Evolutionary conservation across 1,140 invertebrate species (phyloP).

Genomic region (Hyles vespertilio): DNA sequence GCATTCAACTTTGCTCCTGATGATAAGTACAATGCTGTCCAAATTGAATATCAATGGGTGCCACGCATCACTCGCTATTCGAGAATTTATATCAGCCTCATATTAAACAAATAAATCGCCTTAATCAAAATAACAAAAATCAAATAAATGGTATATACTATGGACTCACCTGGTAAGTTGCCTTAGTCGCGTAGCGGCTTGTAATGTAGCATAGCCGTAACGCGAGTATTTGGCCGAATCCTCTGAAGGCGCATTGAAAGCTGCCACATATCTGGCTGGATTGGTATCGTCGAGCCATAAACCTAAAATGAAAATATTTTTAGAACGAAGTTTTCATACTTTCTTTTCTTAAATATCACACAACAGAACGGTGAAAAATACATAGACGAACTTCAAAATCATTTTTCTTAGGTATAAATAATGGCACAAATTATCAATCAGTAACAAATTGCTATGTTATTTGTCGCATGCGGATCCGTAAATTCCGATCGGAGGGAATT

Average conservation of each 20-base stretch:
- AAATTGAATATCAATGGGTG: too few species aligned
- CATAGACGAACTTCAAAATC: too few species aligned
- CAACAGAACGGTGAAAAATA: too few species aligned
- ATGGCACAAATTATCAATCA: too few species aligned
- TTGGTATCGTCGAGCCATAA: constrained; percentile 79
- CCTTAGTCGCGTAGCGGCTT: constrained; percentile 76
- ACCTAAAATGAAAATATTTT: constrained; percentile 69
- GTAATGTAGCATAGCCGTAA: constrained; percentile 82
- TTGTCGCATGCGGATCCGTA: too few species aligned
- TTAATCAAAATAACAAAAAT: background rate
- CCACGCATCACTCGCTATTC: too few species aligned
- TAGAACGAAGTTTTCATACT: background rate
- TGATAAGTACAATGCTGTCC: too few species aligned
- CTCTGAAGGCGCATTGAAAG: constrained; percentile 83
- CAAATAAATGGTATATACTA: background rate
- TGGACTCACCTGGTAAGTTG: constrained; percentile 51
- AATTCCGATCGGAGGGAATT: too few species aligned
- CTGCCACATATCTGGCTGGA: constrained; percentile 84
- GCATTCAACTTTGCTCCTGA: too few species aligned
- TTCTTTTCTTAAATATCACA: background rate
- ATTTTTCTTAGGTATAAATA: too few species aligned
- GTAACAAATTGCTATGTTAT: too few species aligned
- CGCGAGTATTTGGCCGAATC: constrained; percentile 79
- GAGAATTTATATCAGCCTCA: too few species aligned
- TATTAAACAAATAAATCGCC: background rate